Evolutionary conservation across 2,888 invertebrate species (phyloP).

Genomic region (Trichopoda pennipes): DNA sequence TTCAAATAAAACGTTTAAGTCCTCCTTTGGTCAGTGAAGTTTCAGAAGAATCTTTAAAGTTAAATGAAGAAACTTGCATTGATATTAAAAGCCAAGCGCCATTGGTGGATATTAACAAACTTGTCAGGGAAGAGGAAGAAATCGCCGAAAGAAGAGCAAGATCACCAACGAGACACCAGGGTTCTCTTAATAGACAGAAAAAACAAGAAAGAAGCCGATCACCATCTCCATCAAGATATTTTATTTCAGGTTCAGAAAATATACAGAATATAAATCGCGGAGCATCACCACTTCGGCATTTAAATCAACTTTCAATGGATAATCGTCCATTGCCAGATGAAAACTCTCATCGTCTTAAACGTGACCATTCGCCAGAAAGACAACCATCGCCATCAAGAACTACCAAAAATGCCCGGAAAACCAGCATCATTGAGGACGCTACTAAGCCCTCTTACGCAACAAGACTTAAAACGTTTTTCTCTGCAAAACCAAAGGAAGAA

Average conservation of each 20-base stretch:
- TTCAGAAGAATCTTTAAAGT: conserved; percentile 71
- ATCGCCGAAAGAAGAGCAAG: conserved; percentile 66
- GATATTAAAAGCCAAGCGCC: conserved; percentile 74
- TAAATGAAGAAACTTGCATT: conserved; percentile 75
- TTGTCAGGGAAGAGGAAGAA: conserved; percentile 72
- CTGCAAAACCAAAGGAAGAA: conserved; percentile 68
- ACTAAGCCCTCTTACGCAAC: conserved; percentile 76
- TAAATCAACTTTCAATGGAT: conserved; percentile 69
- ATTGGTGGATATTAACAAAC: conserved; percentile 73
- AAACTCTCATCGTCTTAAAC: conserved; percentile 71
- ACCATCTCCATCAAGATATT: conserved; percentile 50
- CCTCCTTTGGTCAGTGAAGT: conserved; percentile 76
- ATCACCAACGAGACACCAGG: conserved; percentile 39
- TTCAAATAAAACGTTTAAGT: conserved; percentile 74
- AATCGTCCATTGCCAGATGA: conserved; percentile 69
- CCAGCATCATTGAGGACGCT: conserved; percentile 23
- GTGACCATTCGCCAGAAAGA: conserved; percentile 76
- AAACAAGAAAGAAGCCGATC: conserved; percentile 29
- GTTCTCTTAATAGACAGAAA: conserved; percentile 6
- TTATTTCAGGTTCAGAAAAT: neutral
- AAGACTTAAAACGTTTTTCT: conserved; percentile 77
- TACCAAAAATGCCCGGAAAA: conserved; percentile 52
- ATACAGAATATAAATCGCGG: neutral
- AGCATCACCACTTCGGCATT: conserved; percentile 40
- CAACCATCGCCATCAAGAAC: conserved; percentile 73